These are phyloP conservation scores for Stegodyphus dumicola DNA, from an alignment of 1,140 invertebrate genomes.

Conservation along the genomic window DNA sequence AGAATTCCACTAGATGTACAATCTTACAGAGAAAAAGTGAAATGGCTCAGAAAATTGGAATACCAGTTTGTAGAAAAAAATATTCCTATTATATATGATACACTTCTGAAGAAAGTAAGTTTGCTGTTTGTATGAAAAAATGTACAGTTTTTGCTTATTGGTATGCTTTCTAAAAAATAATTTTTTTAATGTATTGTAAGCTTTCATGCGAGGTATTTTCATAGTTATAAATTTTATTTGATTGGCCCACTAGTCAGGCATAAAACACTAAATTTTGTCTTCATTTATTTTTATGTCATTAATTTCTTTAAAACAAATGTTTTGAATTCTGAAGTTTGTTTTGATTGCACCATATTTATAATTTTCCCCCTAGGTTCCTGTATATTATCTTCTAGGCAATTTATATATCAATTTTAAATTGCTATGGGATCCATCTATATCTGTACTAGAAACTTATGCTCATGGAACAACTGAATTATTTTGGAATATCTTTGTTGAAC, in stretches of 20 bases:
- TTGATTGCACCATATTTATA: not conserved
- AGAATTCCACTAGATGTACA: conserved; percentile 75
- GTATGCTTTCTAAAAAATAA: conserved; percentile 29
- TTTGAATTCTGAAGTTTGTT: not conserved
- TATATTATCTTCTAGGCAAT: conserved; percentile 83
- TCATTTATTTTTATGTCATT: too few species aligned
- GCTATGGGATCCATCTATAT: conserved; percentile 84
- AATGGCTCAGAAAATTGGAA: conserved; percentile 80
- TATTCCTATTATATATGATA: conserved; percentile 61
- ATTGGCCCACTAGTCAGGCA: too few species aligned
- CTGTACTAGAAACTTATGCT: conserved; percentile 80
- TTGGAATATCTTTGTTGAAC: conserved; percentile 80
- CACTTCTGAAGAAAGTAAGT: conserved; percentile 13
- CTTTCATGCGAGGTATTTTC: too few species aligned
- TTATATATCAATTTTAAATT: conserved; percentile 89
- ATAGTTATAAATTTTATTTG: too few species aligned
- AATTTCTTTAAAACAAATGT: not conserved
- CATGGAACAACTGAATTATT: conserved; percentile 77
- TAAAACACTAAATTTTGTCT: too few species aligned
- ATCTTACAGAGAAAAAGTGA: conserved; percentile 81
- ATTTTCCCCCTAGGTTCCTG: conserved; percentile 69
- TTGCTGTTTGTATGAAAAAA: not conserved
- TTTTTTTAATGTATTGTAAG: not conserved
- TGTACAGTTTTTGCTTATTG: not conserved
- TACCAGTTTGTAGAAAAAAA: conserved; percentile 66